phyloP scores from a whole-genome alignment of 2,797 vertebrate genomes.

The Sarcoramphus papa region DNA sequence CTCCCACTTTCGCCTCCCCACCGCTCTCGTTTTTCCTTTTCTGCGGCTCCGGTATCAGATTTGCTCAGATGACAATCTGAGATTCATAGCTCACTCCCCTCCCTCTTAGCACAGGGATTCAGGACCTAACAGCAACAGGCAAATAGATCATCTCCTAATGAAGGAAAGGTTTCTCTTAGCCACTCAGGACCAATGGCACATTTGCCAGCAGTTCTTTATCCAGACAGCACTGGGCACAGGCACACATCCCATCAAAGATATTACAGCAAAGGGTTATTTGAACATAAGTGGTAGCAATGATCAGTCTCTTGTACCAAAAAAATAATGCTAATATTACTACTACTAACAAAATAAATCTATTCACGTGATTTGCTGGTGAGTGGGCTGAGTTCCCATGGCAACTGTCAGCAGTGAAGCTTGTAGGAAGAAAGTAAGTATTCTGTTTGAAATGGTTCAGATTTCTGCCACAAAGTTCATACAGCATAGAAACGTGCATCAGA shows the following conservation, averaged over 20 bases:
- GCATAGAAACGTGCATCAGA: background rate
- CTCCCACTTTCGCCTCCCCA: background rate
- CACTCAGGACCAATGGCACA: background rate
- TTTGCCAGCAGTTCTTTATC: background rate
- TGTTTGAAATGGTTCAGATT: constrained; percentile 33
- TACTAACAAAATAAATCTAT: constrained; percentile 38
- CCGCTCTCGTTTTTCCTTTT: background rate
- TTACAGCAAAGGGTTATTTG: background rate
- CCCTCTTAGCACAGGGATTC: background rate
- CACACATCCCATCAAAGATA: background rate
- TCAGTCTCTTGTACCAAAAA: background rate
- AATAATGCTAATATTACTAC: constrained; percentile 30
- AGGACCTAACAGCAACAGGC: background rate
- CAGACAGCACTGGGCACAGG: background rate
- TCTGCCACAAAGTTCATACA: constrained; percentile 14
- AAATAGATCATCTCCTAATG: background rate
- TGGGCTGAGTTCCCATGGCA: constrained; percentile 63
- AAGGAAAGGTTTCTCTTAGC: background rate
- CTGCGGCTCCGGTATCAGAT: background rate
- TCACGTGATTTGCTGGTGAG: constrained; percentile 25
- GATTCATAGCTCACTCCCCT: background rate
- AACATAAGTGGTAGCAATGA: background rate
- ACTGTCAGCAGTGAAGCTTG: background rate
- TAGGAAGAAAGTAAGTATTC: constrained; percentile 45
- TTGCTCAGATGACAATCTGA: background rate